Percentiles rank a stretch among this genome's conserved stretches.
Conservation (phyloP, 2,797 vertebrate genomes). For the Craterocephalus amniculus region DNA sequence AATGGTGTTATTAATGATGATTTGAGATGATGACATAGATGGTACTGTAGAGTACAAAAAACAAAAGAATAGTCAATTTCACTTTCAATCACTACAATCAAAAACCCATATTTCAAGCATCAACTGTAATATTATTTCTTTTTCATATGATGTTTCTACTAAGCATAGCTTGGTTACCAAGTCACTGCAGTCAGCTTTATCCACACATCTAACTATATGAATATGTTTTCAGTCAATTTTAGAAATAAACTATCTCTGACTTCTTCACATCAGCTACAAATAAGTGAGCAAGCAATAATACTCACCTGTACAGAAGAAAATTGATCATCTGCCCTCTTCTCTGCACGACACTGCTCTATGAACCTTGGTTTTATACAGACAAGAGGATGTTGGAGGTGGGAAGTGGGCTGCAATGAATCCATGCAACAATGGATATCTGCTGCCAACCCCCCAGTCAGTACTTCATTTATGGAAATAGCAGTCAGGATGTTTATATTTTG, state of each 20-base stretch:
- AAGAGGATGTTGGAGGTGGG: slow-evolving; percentile 34
- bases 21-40: neutral
- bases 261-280: neutral
- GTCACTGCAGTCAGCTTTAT: no score
- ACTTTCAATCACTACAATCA: neutral
- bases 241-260: neutral
- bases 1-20: neutral
- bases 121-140: neutral
- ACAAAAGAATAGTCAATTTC: neutral
- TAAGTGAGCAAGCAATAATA: slow-evolving; percentile 21
- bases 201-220: no score
- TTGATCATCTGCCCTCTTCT: slow-evolving; percentile 43
- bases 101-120: neutral
- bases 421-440: slow-evolving; percentile 66
- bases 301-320: slow-evolving; percentile 61
- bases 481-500: neutral
- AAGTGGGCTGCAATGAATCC: slow-evolving; percentile 49
- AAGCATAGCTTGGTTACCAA: neutral
- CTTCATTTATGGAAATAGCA: slow-evolving; percentile 10
- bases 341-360: slow-evolving; percentile 37
- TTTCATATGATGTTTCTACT: neutral
- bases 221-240: no score
- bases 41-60: neutral
- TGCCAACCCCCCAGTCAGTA: slow-evolving; percentile 45
- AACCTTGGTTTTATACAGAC: slow-evolving; percentile 23